These are phyloP conservation scores for Melozone crissalis DNA, from an alignment of 2,113 vertebrate species.

Conservation along the genomic window DNA sequence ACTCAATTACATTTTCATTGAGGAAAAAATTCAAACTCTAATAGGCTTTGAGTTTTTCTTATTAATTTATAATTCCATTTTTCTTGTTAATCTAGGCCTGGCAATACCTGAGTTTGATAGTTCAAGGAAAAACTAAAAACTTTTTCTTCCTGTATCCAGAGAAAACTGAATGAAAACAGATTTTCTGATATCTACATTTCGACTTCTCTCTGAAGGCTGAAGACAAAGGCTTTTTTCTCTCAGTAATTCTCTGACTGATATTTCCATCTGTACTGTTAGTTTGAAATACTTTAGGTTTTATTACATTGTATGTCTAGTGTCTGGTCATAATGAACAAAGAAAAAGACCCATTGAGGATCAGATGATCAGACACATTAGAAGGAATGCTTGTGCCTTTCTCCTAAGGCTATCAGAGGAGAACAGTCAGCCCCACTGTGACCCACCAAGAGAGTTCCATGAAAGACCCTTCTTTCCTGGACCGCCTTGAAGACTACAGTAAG, in stretches of 20 bases:
- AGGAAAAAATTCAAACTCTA: not conserved
- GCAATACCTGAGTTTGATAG: not conserved
- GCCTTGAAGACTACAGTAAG: not conserved
- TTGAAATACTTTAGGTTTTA: not conserved
- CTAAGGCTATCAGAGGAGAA: not conserved
- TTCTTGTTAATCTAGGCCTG: not conserved
- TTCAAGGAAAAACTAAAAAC: not conserved
- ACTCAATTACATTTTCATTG: not conserved
- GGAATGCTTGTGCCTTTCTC: not conserved
- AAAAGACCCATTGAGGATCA: not conserved
- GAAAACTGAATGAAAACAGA: not conserved
- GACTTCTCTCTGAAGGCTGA: not conserved
- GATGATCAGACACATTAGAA: not conserved
- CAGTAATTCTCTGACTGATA: not conserved
- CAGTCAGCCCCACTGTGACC: accelerated
- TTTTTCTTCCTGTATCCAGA: not conserved
- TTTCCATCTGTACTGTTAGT: not conserved
- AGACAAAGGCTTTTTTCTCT: not conserved
- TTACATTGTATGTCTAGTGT: not conserved
- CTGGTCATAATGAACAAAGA: not conserved
- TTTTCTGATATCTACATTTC: not conserved
- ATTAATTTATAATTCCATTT: not conserved
- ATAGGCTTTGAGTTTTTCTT: not conserved
- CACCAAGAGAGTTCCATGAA: not conserved
- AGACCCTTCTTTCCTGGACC: not conserved